Evolutionary conservation across 1,140 invertebrate genomes (phyloP).

Genomic region (Polypedilum vanderplanki): DNA sequence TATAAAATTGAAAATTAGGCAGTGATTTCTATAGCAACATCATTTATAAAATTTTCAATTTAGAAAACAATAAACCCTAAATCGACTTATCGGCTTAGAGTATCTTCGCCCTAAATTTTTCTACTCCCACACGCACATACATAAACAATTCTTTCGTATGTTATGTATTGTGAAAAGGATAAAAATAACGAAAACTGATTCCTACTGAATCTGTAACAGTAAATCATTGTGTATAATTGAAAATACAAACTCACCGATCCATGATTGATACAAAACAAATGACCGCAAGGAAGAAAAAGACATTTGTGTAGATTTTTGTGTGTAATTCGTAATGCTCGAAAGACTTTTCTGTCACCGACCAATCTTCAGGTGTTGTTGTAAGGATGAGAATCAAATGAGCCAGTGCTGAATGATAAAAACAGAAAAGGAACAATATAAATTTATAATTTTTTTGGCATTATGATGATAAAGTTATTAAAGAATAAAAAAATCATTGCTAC

Average conservation of each 20-base stretch:
- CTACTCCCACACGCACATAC: background rate
- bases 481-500: no score
- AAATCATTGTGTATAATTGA: no score
- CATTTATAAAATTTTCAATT: no score
- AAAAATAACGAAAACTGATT: no score
- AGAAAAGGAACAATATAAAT: background rate
- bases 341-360: slow-evolving; percentile 36
- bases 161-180: no score
- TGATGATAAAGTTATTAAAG: no score
- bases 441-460: no score
- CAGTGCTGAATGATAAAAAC: slow-evolving; percentile 33
- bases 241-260: slow-evolving; percentile 40
- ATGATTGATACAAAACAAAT: slow-evolving; percentile 43
- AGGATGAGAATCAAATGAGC: slow-evolving; percentile 42
- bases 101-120: background rate
- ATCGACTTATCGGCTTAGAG: background rate
- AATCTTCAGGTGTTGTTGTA: slow-evolving; percentile 41
- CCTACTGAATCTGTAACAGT: no score
- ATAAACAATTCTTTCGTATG: background rate
- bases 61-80: no score
- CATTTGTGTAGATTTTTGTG: slow-evolving; percentile 42
- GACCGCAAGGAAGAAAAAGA: slow-evolving; percentile 43
- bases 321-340: slow-evolving; percentile 41
- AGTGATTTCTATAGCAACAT: no score
- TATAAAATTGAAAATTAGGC: background rate